A percentile compares a stretch with the other conserved stretches of the same genome.
These are phyloP conservation scores for Hemitrygon akajei DNA, from an alignment of 2,797 vertebrate species.

Conservation along the genomic window DNA sequence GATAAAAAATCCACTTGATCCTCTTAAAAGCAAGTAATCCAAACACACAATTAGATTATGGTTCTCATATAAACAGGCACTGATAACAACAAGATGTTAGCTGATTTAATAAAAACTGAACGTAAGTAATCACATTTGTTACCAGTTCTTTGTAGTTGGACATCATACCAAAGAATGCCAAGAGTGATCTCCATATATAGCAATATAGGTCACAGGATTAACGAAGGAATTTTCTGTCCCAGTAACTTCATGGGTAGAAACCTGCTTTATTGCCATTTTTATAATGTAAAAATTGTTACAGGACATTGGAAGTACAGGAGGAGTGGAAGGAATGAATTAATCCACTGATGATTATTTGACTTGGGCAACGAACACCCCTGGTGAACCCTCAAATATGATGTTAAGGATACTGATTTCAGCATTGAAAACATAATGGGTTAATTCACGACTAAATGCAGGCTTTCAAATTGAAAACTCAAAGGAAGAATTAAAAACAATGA, in stretches of 20 bases:
- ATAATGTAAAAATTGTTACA: background rate
- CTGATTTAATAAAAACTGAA: constrained; percentile 6
- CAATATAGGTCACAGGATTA: background rate
- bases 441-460: background rate
- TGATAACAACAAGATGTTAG: background rate
- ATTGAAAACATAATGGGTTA: background rate
- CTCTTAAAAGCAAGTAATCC: background rate
- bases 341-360: background rate
- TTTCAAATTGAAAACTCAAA: background rate
- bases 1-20: background rate
- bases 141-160: background rate
- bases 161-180: background rate
- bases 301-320: background rate
- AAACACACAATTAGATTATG: background rate
- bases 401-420: background rate
- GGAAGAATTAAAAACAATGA: background rate
- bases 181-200: background rate
- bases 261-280: constrained; percentile 9
- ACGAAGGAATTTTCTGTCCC: constrained; percentile 1
- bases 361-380: background rate
- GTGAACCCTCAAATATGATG: background rate
- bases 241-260: background rate
- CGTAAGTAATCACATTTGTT: background rate
- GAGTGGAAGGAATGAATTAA: background rate
- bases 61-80: background rate